A percentile compares a stretch with the other conserved stretches of the same genome.
phyloP scores from a whole-genome alignment of 2,797 vertebrate genomes.

The Craterocephalus amniculus region DNA sequence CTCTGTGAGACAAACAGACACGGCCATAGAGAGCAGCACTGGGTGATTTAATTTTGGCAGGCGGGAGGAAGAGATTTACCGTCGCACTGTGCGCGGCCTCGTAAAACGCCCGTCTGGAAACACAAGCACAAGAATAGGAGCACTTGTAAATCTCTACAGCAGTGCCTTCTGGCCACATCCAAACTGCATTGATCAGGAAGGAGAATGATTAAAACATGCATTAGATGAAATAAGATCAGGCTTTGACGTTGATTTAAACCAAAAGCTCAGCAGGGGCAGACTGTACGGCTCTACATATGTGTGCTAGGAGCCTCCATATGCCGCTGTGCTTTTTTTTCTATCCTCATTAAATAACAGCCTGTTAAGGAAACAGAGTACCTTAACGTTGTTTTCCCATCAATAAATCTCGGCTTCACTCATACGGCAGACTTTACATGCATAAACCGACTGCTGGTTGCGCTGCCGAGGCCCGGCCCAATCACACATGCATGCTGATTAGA shows the following conservation, averaged over 20 bases:
- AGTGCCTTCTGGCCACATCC: constrained; percentile 88
- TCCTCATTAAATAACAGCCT: constrained; percentile 71
- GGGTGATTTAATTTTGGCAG: constrained; percentile 76
- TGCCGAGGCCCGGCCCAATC: constrained; percentile 34
- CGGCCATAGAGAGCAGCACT: constrained; percentile 52
- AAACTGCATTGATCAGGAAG: constrained; percentile 93
- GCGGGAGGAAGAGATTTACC: constrained; percentile 85
- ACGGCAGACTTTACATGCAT: constrained; percentile 46
- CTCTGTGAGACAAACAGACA: constrained; percentile 71
- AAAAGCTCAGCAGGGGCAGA: constrained; percentile 62
- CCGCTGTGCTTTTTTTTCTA: constrained; percentile 35
- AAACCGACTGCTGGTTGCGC: constrained; percentile 16
- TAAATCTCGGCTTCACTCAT: constrained; percentile 61
- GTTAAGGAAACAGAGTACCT: constrained; percentile 70
- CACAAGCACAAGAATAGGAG: constrained; percentile 74
- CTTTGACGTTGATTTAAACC: constrained; percentile 92
- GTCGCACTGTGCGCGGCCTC: constrained; percentile 82
- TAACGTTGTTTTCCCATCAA: constrained; percentile 60
- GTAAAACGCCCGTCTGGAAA: constrained; percentile 91
- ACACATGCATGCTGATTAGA: constrained; percentile 62
- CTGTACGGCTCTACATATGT: constrained; percentile 52
- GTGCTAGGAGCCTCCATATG: constrained; percentile 33
- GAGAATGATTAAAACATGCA: constrained; percentile 94
- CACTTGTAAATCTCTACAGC: constrained; percentile 92
- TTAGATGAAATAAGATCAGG: constrained; percentile 92